Evolutionary conservation across 1,140 invertebrate genomes (phyloP).

Genomic region (Drosophila suzukii): DNA sequence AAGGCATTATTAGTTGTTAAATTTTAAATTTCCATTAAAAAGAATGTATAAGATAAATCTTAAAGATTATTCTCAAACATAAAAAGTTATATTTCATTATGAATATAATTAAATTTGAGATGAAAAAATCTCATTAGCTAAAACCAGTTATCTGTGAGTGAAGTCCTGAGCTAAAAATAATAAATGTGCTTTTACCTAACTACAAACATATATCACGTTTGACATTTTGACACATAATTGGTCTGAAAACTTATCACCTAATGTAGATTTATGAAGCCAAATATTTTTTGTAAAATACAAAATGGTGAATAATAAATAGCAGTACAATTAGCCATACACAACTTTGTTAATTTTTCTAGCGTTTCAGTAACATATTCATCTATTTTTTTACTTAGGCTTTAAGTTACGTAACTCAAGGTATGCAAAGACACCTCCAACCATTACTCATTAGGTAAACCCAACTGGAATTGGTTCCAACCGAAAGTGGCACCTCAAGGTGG

Average conservation of each 20-base stretch:
- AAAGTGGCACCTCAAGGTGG: slow-evolving; percentile 48
- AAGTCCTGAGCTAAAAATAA: background rate
- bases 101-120: background rate
- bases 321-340: background rate
- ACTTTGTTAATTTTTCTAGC: background rate
- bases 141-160: background rate
- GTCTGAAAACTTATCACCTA: background rate
- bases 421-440: slow-evolving; percentile 9
- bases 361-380: background rate
- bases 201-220: slow-evolving; percentile 1
- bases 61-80: background rate
- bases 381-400: background rate
- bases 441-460: slow-evolving; percentile 33
- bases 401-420: background rate
- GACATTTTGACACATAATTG: slow-evolving; percentile 1
- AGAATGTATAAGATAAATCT: too few species aligned
- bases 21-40: background rate
- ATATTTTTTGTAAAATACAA: background rate
- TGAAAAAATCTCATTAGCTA: background rate
- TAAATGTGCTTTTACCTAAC: background rate
- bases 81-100: background rate
- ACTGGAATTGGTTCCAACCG: slow-evolving; percentile 17
- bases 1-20: too few species aligned
- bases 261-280: background rate
- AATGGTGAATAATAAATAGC: too few species aligned